Percentiles rank a stretch among this genome's conserved stretches.
phyloP scores from a whole-genome alignment of 2,797 vertebrate species.

The Microctenopoma steveboyesi region DNA sequence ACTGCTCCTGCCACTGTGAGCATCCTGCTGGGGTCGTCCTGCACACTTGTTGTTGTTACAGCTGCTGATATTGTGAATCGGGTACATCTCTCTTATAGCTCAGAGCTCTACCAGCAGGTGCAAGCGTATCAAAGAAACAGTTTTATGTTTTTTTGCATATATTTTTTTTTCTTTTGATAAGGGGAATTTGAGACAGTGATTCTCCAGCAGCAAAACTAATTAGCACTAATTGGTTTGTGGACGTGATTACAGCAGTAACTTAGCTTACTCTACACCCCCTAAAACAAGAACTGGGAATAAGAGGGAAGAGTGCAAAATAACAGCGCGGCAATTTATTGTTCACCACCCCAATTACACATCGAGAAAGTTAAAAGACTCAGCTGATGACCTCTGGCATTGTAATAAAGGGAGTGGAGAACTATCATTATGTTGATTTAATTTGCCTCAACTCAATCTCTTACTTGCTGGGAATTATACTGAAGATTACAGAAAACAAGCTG shows the following conservation, averaged over 20 bases:
- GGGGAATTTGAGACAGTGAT: constrained; percentile 46
- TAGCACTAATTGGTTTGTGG: constrained; percentile 73
- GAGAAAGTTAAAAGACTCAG: constrained; percentile 80
- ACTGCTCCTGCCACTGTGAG: constrained; percentile 24
- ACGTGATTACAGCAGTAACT: constrained; percentile 72
- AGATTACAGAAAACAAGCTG: constrained; percentile 29
- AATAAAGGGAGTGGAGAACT: constrained; percentile 73
- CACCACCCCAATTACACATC: constrained; percentile 62
- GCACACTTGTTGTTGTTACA: constrained; percentile 17
- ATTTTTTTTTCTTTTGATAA: constrained; percentile 46
- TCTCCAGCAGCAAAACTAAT: constrained; percentile 67
- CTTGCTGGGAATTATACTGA: constrained; percentile 31
- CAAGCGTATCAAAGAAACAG: constrained; percentile 11
- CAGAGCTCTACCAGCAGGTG: constrained; percentile 16
- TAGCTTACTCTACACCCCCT: constrained; percentile 56
- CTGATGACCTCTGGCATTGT: constrained; percentile 75
- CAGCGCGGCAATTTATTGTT: constrained; percentile 64
- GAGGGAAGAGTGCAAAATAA: constrained; percentile 39
- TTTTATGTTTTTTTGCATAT: constrained; percentile 9
- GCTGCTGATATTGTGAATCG: not conserved
- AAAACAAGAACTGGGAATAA: constrained; percentile 50
- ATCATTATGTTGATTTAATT: constrained; percentile 78
- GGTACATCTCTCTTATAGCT: not conserved
- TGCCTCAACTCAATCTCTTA: constrained; percentile 42
- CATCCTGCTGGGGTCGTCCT: constrained; percentile 29